Conservation (phyloP, 2,797 vertebrate species). For the Diceros bicornis region DNA sequence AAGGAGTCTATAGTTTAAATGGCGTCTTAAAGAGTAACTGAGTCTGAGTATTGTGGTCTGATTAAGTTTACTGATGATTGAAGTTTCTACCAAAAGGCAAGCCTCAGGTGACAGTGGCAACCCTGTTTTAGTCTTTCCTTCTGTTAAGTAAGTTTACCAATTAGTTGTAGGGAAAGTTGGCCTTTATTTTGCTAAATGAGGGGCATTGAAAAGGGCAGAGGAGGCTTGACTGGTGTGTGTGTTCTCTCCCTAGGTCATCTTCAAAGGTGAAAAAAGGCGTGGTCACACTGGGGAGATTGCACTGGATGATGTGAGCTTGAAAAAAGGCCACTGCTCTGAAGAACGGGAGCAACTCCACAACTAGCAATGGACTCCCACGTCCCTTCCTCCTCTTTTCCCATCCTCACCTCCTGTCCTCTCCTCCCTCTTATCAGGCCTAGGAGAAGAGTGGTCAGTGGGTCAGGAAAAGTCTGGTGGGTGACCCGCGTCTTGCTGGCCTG, state of each 20-base stretch:
- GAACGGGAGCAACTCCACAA: constrained; percentile 86
- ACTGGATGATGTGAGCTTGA: constrained; percentile 96
- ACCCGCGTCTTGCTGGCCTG: constrained; percentile 14
- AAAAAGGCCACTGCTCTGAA: constrained; percentile 94
- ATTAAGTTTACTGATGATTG: background rate
- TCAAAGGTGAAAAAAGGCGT: constrained; percentile 95
- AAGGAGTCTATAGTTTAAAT: background rate
- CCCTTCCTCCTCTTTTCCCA: constrained; percentile 47
- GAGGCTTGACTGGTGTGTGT: constrained; percentile 59
- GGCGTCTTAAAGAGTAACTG: background rate
- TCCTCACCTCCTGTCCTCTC: constrained; percentile 27
- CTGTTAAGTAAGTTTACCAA: background rate
- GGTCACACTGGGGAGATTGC: constrained; percentile 94
- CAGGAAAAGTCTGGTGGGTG: constrained; percentile 10
- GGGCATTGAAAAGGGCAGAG: background rate
- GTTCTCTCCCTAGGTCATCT: constrained; percentile 93
- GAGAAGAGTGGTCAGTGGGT: constrained; percentile 62
- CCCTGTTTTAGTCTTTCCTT: background rate
- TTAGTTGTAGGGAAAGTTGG: background rate
- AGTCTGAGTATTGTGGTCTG: background rate
- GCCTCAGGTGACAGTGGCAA: background rate
- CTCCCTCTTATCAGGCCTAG: constrained; percentile 55
- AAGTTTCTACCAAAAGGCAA: background rate
- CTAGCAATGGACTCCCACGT: background rate
- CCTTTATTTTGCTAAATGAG: background rate